phyloP scores from a whole-genome alignment of 2,888 invertebrate genomes.

The Temnothorax rugatulus region DNA sequence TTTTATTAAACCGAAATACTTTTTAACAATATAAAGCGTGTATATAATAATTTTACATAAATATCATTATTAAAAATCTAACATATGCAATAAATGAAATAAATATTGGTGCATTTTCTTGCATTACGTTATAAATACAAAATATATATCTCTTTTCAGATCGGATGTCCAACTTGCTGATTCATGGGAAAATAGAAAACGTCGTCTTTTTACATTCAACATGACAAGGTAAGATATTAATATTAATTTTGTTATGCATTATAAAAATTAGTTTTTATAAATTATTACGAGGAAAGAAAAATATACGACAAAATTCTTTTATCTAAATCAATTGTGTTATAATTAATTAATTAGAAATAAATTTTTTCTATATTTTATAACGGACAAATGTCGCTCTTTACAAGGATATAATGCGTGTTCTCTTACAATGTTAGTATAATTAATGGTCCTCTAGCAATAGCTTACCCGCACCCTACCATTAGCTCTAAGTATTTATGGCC shows the following conservation, averaged over 20 bases:
- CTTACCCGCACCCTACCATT: constrained; percentile 85
- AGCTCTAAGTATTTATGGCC: constrained; percentile 84
- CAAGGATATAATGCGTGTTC: constrained; percentile 65
- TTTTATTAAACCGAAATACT: not conserved
- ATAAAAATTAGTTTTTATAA: not conserved
- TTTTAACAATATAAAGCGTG: not conserved
- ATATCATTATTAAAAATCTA: not conserved
- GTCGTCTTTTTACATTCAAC: not conserved
- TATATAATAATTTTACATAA: constrained; percentile 5
- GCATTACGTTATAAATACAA: not conserved
- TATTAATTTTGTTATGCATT: not conserved
- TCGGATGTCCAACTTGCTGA: not conserved
- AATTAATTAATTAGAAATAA: not conserved
- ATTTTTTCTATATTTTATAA: constrained; percentile 20
- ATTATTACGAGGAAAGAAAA: constrained; percentile 1
- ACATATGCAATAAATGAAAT: not conserved
- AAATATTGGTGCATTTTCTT: not conserved
- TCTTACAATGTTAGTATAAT: constrained; percentile 77
- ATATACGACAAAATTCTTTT: constrained; percentile 1
- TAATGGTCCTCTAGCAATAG: constrained; percentile 83
- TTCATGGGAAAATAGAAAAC: not conserved
- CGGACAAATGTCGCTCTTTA: constrained; percentile 53
- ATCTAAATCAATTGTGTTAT: not conserved
- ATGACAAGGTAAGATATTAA: constrained; percentile 44
- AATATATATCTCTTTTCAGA: constrained; percentile 29